phyloP scores from a whole-genome alignment of 2,888 invertebrate species.

The Sepiola atlantica region DNA sequence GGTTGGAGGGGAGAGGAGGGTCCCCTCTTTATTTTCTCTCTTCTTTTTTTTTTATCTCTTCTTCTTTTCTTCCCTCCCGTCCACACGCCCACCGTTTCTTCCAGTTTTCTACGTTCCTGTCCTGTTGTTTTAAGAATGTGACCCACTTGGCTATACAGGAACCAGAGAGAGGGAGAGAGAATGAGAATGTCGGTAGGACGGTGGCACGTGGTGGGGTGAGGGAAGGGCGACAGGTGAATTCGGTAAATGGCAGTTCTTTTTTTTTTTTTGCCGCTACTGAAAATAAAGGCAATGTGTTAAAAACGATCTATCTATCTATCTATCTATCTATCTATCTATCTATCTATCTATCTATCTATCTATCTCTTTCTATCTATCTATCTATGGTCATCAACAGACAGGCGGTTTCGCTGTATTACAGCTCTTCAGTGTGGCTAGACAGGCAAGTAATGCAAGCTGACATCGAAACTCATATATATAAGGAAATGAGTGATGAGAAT shows the following conservation, averaged over 20 bases:
- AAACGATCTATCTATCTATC: too few relatives aligned
- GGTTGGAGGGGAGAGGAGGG: background rate
- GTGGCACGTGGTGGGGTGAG: background rate
- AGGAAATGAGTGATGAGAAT: too few relatives aligned
- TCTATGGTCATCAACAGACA: too few relatives aligned
- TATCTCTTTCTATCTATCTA: too few relatives aligned
- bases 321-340: too few relatives aligned
- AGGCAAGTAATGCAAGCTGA: too few relatives aligned
- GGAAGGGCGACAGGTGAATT: background rate
- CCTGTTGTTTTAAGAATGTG: constrained; percentile 13
- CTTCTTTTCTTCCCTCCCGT: background rate
- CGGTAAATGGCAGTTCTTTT: background rate
- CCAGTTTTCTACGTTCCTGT: background rate
- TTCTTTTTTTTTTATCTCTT: background rate
- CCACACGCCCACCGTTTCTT: background rate
- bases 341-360: too few relatives aligned
- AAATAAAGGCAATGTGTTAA: background rate
- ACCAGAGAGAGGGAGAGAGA: background rate
- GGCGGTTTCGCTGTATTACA: too few relatives aligned
- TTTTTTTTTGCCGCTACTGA: background rate
- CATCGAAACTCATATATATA: too few relatives aligned
- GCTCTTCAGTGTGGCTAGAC: too few relatives aligned
- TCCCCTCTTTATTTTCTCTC: too few relatives aligned
- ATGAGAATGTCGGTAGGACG: background rate
- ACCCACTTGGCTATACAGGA: constrained; percentile 32